phyloP scores from a whole-genome alignment of 2,888 invertebrate genomes.

The Zhengitettix transpicula region DNA sequence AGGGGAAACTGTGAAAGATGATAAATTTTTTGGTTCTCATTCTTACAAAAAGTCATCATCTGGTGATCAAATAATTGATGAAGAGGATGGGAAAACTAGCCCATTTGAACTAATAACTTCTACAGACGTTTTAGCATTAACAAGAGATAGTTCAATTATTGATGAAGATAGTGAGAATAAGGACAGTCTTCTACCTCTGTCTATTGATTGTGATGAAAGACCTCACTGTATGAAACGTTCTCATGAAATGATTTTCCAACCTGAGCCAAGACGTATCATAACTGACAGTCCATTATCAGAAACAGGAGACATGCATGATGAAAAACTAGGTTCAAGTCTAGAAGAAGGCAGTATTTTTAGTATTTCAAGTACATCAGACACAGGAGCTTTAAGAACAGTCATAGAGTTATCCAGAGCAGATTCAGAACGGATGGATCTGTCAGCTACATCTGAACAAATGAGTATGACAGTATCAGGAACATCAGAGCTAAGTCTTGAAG shows the following conservation, averaged over 20 bases:
- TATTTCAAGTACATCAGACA: conserved; percentile 38
- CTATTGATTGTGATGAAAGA: conserved; percentile 19
- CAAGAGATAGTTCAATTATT: conserved; percentile 22
- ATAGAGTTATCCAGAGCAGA: conserved; percentile 28
- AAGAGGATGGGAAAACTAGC: conserved; percentile 23
- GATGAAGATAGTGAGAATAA: conserved; percentile 31
- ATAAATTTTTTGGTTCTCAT: conserved; percentile 8
- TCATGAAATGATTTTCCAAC: conserved; percentile 77
- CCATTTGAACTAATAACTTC: conserved; percentile 14
- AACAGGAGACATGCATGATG: conserved; percentile 9
- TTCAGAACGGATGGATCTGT: conserved; percentile 26
- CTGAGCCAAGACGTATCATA: conserved; percentile 26
- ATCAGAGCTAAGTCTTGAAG: conserved; percentile 29
- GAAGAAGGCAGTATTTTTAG: conserved; percentile 41
- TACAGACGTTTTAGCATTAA: conserved; percentile 10
- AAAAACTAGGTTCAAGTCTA: conserved; percentile 34
- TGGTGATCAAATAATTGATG: conserved; percentile 22
- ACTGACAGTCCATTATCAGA: conserved; percentile 33
- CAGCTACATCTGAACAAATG: conserved; percentile 19
- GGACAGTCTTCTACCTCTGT: conserved; percentile 14
- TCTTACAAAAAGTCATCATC: conserved; percentile 1
- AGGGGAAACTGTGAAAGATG: conserved; percentile 14
- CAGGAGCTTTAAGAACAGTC: conserved; percentile 26
- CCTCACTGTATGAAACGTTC: conserved; percentile 69
- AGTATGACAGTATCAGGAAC: conserved; percentile 28